Evolutionary conservation across 2,113 vertebrate species (phyloP), one percentile per base, ranked within the genome.

Genomic region (Zosterops borbonicus): DNA sequence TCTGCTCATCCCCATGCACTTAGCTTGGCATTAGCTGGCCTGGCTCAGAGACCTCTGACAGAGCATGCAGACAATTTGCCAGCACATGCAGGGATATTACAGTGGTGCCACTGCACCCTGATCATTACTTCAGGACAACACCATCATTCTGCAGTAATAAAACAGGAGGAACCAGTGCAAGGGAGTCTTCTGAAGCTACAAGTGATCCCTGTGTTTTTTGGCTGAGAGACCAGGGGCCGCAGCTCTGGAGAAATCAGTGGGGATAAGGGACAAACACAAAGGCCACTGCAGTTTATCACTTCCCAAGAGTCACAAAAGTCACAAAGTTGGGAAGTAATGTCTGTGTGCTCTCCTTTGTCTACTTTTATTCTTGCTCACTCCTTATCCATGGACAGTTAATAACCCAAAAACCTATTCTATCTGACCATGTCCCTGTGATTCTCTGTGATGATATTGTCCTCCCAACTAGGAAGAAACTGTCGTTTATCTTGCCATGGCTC

Each of bases 121-220:
- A 64, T 31, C 21, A 6, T 20, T 15, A 7, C 62, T 68, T 64
- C 58, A 47, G 70, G 29, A 50, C 20, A 47, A 15, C 9, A 5
- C 12, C 0, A 0, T 13, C 3, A 1, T 52, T 89, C 44, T 71
- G 44, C 24, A 10, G 20, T 23, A 52, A 46, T 69, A 14, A 67
- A 85, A 58, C 44, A 76, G n/a, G n/a, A 82, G 25, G 11, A 47
- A 17, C 7, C 33, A 71, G 33, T 3, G 21, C 19, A 62, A 55
- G 24, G 78, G 39, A n/a, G 20, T 53, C 68, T 69, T 73, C 63
- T 58, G 58, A 69, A 83, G 23, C 28, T 33, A 8, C 2, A 73
- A 28, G 25, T 2, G 4, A 65, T 21, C 14, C 14, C 39, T 64
- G 19, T 2, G 46, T 67, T 77, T 69, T 1, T 0, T 35, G 31